Evolutionary conservation across 2,797 vertebrate genomes (phyloP).

Genomic region (Adrianichthys oophorus): DNA sequence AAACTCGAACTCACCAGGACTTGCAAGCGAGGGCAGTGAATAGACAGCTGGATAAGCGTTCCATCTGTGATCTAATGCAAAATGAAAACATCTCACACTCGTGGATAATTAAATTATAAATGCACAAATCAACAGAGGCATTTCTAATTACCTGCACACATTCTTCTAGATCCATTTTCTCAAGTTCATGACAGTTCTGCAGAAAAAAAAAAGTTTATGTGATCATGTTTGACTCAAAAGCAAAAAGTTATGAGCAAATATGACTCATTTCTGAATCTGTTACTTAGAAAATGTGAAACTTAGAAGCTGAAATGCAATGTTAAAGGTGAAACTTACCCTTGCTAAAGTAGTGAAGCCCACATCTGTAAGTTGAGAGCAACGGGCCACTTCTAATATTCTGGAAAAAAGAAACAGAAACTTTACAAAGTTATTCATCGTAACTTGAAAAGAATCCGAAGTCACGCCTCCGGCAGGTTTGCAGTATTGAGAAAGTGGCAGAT

Average conservation of each 20-base stretch:
- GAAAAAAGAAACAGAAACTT: constrained; percentile 25
- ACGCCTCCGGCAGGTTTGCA: too few relatives aligned
- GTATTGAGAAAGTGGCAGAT: background rate
- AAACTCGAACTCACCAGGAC: constrained; percentile 86
- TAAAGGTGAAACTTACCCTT: constrained; percentile 80
- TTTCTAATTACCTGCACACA: constrained; percentile 89
- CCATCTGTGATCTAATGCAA: constrained; percentile 90
- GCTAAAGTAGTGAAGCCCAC: constrained; percentile 96
- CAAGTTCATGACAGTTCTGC: constrained; percentile 96
- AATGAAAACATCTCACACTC: constrained; percentile 2
- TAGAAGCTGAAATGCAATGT: background rate
- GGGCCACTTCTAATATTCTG: constrained; percentile 96
- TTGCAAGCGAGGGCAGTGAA: constrained; percentile 96
- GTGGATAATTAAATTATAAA: background rate
- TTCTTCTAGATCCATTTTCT: constrained; percentile 99
- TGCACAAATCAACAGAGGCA: background rate
- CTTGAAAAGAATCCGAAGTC: too few relatives aligned
- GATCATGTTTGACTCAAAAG: too few relatives aligned
- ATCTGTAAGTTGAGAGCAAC: constrained; percentile 96
- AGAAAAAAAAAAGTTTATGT: constrained; percentile 7
- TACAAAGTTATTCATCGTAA: background rate
- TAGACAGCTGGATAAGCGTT: constrained; percentile 94
- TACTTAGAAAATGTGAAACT: background rate
- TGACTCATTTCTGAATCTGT: background rate
- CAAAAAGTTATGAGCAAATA: background rate